phyloP scores from a whole-genome alignment of 2,888 invertebrate species.

The Melanargia galathea region DNA sequence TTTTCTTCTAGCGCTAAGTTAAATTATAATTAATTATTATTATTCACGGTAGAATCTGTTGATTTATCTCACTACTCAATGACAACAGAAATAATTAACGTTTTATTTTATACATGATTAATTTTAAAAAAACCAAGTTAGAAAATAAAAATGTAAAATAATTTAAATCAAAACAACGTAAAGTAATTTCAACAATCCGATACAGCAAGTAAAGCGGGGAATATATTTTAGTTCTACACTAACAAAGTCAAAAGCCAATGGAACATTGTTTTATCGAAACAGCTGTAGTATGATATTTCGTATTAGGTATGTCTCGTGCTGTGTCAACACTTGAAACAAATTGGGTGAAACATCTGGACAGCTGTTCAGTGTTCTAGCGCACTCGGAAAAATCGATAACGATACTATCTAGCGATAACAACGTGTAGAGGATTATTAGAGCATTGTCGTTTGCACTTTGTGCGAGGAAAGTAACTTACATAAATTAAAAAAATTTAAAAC shows the following conservation, averaged over 20 bases:
- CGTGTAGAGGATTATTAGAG: background rate
- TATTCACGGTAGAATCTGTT: too few species aligned
- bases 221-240: background rate
- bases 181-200: too few species aligned
- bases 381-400: slow-evolving; percentile 33
- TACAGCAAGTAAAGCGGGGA: too few species aligned
- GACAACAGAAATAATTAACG: too few species aligned
- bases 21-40: too few species aligned
- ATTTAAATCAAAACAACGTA: too few species aligned
- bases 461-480: background rate
- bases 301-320: background rate
- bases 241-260: background rate
- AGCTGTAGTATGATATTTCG: background rate
- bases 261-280: slow-evolving; percentile 16
- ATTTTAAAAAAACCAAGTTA: too few species aligned
- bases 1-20: too few species aligned
- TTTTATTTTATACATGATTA: too few species aligned
- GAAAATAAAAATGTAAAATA: too few species aligned
- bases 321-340: slow-evolving; percentile 27
- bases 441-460: slow-evolving; percentile 4
- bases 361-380: slow-evolving; percentile 22
- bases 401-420: slow-evolving; percentile 30
- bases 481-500: too few species aligned
- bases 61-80: too few species aligned
- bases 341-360: slow-evolving; percentile 32